These are phyloP conservation scores for Bubo blakistoni DNA, from an alignment of 2,113 vertebrate species.

Conservation along the genomic window DNA sequence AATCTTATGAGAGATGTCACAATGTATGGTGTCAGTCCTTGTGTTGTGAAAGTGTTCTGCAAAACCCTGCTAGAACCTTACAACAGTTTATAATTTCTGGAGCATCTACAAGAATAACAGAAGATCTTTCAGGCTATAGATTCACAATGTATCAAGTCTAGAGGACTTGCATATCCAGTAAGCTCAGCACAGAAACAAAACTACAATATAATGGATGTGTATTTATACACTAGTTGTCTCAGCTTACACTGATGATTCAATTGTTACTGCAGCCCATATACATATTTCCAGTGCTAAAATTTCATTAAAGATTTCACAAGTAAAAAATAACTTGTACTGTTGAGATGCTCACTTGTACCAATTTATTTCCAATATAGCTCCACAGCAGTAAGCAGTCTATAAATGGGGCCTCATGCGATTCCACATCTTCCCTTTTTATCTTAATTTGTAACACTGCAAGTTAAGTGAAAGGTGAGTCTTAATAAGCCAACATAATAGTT, in stretches of 20 bases:
- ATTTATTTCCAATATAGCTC: not conserved
- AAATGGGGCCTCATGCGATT: not conserved
- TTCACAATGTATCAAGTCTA: not conserved
- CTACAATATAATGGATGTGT: not conserved
- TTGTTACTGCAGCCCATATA: not conserved
- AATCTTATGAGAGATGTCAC: constrained; percentile 36
- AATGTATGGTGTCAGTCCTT: constrained; percentile 30
- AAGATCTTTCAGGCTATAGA: not conserved
- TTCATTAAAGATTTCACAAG: not conserved
- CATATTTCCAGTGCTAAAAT: not conserved
- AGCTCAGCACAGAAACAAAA: not conserved
- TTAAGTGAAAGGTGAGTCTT: not conserved
- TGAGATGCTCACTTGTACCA: not conserved
- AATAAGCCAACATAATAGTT: not conserved
- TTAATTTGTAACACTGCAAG: not conserved
- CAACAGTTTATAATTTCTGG: constrained; percentile 34
- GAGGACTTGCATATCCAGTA: not conserved
- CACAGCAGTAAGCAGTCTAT: not conserved
- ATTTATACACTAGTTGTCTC: not conserved
- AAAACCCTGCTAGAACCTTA: constrained; percentile 54
- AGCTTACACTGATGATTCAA: not conserved
- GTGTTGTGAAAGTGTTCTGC: constrained; percentile 11
- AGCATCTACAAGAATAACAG: not conserved
- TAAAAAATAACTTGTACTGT: not conserved
- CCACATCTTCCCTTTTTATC: not conserved